phyloP scores from a whole-genome alignment of 2,113 vertebrate species.

The Ondatra zibethicus region DNA sequence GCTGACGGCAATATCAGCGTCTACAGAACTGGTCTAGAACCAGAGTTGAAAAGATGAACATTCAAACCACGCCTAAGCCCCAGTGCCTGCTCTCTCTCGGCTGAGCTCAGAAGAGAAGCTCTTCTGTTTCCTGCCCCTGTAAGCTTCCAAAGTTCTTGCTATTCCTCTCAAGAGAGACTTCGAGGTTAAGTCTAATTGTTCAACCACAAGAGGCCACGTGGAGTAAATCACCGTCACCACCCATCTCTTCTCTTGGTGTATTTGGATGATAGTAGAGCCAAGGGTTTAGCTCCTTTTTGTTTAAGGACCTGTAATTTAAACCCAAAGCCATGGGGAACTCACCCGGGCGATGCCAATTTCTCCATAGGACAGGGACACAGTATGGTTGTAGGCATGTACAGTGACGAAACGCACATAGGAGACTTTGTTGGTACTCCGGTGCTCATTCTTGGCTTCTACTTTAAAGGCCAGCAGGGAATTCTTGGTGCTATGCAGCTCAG shows the following conservation, averaged over 20 bases:
- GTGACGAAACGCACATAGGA: background rate
- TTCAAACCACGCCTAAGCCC: background rate
- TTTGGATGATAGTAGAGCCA: background rate
- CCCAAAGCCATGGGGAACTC: background rate
- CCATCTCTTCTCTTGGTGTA: background rate
- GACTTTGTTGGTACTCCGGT: background rate
- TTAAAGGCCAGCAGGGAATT: conserved; percentile 58
- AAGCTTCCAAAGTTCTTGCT: background rate
- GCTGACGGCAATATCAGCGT: background rate
- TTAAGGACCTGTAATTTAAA: too few relatives aligned
- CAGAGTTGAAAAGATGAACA: background rate
- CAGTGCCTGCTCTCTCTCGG: too few relatives aligned
- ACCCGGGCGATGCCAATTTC: background rate
- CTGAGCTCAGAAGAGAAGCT: too few relatives aligned
- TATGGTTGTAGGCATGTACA: conserved; percentile 82
- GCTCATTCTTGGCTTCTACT: conserved; percentile 72
- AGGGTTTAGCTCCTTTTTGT: background rate
- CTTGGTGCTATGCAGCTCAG: conserved; percentile 55
- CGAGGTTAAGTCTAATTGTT: background rate
- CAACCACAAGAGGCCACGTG: background rate
- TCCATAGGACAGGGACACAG: background rate
- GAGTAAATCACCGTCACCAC: too few relatives aligned
- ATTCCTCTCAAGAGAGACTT: background rate
- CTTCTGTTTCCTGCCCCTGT: background rate
- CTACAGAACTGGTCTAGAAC: background rate